phyloP scores from a whole-genome alignment of 2,888 invertebrate species.

The Nymphalis c-album region DNA sequence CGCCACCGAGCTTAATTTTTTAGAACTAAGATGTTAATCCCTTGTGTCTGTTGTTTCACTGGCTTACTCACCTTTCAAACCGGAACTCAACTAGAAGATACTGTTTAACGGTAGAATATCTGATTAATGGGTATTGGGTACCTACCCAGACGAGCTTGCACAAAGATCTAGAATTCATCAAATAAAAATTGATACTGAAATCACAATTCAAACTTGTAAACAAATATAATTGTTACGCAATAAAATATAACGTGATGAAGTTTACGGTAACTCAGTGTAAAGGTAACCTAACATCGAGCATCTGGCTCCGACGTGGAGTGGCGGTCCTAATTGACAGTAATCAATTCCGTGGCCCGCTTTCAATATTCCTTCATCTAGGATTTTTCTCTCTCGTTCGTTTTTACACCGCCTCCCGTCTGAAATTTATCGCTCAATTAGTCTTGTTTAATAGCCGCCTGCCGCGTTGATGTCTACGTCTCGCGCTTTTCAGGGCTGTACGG shows the following conservation, averaged over 20 bases:
- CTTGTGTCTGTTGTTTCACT: no score
- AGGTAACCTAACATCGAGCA: conserved; percentile 43
- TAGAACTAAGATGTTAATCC: no score
- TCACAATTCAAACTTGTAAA: no score
- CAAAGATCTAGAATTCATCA: no score
- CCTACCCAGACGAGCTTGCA: no score
- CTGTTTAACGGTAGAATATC: no score
- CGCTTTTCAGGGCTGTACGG: conserved; percentile 68
- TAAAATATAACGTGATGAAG: not conserved
- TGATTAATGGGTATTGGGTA: no score
- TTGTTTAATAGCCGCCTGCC: conserved; percentile 82
- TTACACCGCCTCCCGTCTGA: conserved; percentile 76
- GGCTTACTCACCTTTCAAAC: no score
- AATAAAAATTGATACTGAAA: no score
- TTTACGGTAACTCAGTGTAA: not conserved
- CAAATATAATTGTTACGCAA: no score
- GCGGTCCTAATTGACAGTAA: conserved; percentile 77
- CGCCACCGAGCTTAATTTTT: no score
- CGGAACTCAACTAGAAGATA: no score
- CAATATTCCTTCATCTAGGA: conserved; percentile 76
- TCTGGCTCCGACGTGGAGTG: conserved; percentile 71
- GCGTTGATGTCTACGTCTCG: conserved; percentile 80
- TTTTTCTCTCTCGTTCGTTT: conserved; percentile 74
- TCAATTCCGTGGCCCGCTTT: conserved; percentile 78
- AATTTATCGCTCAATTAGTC: conserved; percentile 83